These are phyloP conservation scores for Charina bottae DNA, from an alignment of 2,113 vertebrate genomes.

Conservation along the genomic window DNA sequence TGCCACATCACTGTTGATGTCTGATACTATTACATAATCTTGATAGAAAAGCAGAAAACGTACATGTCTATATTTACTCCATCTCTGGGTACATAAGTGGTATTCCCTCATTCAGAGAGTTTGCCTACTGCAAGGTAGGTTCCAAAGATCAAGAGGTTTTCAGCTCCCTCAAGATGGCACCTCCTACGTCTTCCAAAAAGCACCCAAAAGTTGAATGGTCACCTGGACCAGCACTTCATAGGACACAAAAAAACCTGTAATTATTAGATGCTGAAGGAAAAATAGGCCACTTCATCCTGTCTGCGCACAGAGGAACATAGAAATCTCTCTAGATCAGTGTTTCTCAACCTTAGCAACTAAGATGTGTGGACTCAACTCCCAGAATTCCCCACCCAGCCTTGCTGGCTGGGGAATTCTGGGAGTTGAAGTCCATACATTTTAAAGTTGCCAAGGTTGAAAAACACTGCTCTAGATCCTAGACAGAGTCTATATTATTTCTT, in stretches of 20 bases:
- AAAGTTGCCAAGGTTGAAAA: too few species aligned
- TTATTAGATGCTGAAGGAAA: neutral
- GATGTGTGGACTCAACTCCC: too few species aligned
- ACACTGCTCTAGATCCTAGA: neutral
- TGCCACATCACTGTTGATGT: neutral
- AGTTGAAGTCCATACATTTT: too few species aligned
- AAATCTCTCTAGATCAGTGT: neutral
- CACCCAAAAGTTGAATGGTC: neutral
- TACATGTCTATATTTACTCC: neutral
- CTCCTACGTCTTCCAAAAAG: neutral
- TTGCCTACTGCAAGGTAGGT: neutral
- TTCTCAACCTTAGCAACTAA: too few species aligned
- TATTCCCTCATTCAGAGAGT: neutral
- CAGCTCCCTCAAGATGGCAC: neutral
- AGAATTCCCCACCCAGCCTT: too few species aligned
- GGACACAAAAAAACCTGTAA: neutral
- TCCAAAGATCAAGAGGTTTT: neutral
- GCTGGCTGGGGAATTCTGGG: too few species aligned
- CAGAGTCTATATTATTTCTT: constrained; percentile 21
- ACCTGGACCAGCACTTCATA: neutral
- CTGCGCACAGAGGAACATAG: neutral
- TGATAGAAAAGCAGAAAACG: neutral
- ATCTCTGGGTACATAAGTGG: neutral
- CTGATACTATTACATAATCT: neutral
- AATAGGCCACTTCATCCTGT: neutral